phyloP scores from a whole-genome alignment of 2,797 vertebrate species.

The Xiphorhynchus erythropygius region DNA sequence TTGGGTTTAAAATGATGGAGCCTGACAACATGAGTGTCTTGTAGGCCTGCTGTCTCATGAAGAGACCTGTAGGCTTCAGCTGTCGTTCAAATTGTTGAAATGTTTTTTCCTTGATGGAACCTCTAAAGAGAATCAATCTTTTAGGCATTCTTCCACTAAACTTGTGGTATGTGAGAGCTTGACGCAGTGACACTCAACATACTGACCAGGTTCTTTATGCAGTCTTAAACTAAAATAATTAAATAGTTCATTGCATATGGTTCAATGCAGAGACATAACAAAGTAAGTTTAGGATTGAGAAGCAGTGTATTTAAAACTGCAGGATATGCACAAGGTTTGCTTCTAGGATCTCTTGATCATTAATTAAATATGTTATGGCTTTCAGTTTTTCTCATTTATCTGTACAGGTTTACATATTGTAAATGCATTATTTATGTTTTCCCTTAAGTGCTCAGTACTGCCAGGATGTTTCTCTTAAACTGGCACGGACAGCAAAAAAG shows the following conservation, averaged over 20 bases:
- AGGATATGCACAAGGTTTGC: constrained; percentile 20
- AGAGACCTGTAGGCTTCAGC: background rate
- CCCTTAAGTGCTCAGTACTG: constrained; percentile 55
- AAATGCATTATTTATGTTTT: constrained; percentile 65
- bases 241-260: background rate
- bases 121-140: background rate
- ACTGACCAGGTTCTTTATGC: background rate
- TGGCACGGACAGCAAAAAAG: constrained; percentile 42
- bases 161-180: background rate
- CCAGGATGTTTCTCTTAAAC: constrained; percentile 49
- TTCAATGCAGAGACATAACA: background rate
- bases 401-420: constrained; percentile 55
- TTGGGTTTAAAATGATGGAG: background rate
- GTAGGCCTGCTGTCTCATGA: background rate
- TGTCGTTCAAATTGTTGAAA: background rate
- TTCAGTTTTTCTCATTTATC: constrained; percentile 59
- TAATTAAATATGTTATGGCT: constrained; percentile 67
- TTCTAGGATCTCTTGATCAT: constrained; percentile 32
- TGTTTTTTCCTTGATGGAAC: background rate
- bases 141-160: background rate
- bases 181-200: background rate
- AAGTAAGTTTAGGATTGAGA: background rate
- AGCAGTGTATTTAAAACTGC: constrained; percentile 14
- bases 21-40: background rate
- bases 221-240: background rate